Conservation (phyloP, 2,888 invertebrate genomes). For the Diaprepes abbreviatus region DNA sequence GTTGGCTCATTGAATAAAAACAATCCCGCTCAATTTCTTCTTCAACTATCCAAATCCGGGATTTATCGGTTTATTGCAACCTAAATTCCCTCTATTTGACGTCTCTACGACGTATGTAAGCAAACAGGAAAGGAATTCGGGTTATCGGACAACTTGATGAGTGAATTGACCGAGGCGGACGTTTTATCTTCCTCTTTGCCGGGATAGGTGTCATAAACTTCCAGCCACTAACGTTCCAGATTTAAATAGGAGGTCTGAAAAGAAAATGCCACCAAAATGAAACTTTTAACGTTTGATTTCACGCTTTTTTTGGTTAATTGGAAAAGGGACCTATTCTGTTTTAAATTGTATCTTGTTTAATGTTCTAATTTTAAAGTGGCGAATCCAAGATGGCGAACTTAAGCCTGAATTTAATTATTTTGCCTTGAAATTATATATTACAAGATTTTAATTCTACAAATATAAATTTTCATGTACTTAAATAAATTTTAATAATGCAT, state of each 20-base stretch:
- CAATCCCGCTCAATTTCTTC: conserved; percentile 42
- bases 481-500: too few species aligned
- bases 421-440: too few species aligned
- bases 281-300: conserved; percentile 37
- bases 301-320: conserved; percentile 1
- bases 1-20: conserved; percentile 45
- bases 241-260: conserved; percentile 22
- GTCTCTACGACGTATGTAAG: conserved; percentile 31
- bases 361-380: too few species aligned
- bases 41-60: conserved; percentile 40
- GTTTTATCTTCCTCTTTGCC: conserved; percentile 39
- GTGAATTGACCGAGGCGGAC: conserved; percentile 41
- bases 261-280: conserved; percentile 9
- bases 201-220: conserved; percentile 38
- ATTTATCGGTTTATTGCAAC: conserved; percentile 49
- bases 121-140: conserved; percentile 37
- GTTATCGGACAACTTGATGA: conserved; percentile 45
- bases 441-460: too few species aligned
- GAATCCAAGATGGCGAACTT: too few species aligned
- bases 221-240: conserved; percentile 30
- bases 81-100: conserved; percentile 42
- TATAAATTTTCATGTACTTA: too few species aligned
- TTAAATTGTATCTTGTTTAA: too few species aligned
- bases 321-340: neutral
- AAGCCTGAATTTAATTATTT: too few species aligned